Evolutionary conservation across 2,888 invertebrate species (phyloP).

Genomic region (Coelopa pilipes): DNA sequence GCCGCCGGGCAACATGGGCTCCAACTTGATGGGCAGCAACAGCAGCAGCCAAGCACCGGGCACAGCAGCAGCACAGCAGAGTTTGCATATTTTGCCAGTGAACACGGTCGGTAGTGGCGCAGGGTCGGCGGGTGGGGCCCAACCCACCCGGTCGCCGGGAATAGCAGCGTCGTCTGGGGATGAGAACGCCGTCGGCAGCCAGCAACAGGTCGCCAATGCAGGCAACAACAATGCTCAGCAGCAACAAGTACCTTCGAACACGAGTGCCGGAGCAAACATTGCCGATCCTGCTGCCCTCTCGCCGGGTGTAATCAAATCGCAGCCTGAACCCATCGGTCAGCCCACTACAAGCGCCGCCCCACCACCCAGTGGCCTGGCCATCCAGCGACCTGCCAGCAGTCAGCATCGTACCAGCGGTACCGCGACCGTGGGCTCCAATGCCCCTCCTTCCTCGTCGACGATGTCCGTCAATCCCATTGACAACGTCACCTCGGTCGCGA

Average conservation of each 20-base stretch:
- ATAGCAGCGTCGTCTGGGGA: conserved; percentile 47
- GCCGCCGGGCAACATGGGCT: conserved; percentile 65
- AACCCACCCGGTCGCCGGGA: conserved; percentile 54
- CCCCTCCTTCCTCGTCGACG: conserved; percentile 32
- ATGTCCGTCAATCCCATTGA: conserved; percentile 34
- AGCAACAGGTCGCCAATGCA: conserved; percentile 4
- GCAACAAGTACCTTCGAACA: conserved; percentile 33
- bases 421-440: conserved; percentile 18
- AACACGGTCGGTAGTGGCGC: conserved; percentile 39
- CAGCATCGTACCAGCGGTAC: conserved; percentile 47
- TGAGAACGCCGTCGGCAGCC: conserved; percentile 44
- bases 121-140: conserved; percentile 41
- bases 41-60: conserved; percentile 11
- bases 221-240: background rate
- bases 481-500: conserved; percentile 47
- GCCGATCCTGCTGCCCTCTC: conserved; percentile 42
- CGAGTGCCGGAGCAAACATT: conserved; percentile 6
- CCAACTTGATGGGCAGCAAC: conserved; percentile 38
- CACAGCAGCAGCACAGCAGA: conserved; percentile 41
- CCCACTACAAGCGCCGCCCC: conserved; percentile 36
- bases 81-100: conserved; percentile 49
- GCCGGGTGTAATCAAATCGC: conserved; percentile 58
- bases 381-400: conserved; percentile 61
- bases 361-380: conserved; percentile 56
- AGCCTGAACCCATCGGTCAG: conserved; percentile 49